phyloP scores from a whole-genome alignment of 2,113 vertebrate species.

The Corvus cornix region DNA sequence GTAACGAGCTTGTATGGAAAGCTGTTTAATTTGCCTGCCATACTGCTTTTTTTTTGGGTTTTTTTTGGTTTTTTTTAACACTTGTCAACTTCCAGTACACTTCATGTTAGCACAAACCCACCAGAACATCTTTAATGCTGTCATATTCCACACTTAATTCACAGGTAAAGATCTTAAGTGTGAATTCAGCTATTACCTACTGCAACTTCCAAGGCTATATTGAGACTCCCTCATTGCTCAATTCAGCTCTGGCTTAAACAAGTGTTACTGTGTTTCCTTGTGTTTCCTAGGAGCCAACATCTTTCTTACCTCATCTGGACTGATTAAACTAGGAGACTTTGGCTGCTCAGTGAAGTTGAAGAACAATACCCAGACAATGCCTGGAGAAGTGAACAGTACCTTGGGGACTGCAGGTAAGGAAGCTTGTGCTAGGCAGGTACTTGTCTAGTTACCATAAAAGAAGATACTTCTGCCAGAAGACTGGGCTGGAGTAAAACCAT shows the following conservation, averaged over 20 bases:
- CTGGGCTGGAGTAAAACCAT: background rate
- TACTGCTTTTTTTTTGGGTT: background rate
- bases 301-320: slow-evolving; percentile 94
- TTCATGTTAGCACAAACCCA: background rate
- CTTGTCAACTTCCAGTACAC: background rate
- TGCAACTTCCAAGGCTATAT: background rate
- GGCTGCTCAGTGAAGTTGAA: slow-evolving; percentile 98
- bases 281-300: slow-evolving; percentile 90
- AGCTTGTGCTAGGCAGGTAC: background rate
- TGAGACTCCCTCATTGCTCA: background rate
- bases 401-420: slow-evolving; percentile 93
- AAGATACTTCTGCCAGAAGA: background rate
- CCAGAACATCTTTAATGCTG: background rate
- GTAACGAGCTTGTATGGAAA: background rate
- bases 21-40: background rate
- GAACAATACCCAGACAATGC: slow-evolving; percentile 98
- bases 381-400: slow-evolving; percentile 98
- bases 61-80: background rate
- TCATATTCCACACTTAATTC: background rate
- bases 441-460: background rate
- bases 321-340: slow-evolving; percentile 97
- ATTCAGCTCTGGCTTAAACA: background rate
- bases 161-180: background rate
- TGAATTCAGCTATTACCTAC: background rate
- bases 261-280: background rate